A percentile compares a stretch with the other conserved stretches of the same genome.
Evolutionary conservation across 23 tunicate species (phyloP).

Genomic region (Halocynthia aurantium): DNA sequence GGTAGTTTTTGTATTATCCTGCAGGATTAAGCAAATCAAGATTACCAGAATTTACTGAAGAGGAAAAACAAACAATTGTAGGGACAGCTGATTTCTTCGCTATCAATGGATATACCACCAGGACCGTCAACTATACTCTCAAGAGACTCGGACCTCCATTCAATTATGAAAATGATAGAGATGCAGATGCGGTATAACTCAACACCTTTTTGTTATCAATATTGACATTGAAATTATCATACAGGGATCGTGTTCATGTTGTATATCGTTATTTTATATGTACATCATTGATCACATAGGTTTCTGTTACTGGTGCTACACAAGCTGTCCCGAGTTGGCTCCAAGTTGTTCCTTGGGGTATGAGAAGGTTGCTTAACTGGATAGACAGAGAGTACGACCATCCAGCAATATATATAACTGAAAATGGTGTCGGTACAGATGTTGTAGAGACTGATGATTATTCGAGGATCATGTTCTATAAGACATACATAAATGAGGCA

Average conservation of each 20-base stretch:
- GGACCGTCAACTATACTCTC: constrained; percentile 37
- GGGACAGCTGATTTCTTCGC: constrained; percentile 86
- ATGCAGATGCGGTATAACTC: constrained; percentile 59
- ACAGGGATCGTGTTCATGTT: not conserved
- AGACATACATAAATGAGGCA: constrained; percentile 91
- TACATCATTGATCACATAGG: constrained; percentile 20
- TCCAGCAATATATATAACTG: constrained; percentile 89
- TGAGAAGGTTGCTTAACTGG: constrained; percentile 87
- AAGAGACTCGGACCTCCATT: constrained; percentile 24
- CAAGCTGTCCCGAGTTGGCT: constrained; percentile 93
- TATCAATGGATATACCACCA: constrained; percentile 77
- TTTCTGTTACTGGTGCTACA: constrained; percentile 60
- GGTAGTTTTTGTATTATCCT: not conserved
- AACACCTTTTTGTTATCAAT: not conserved
- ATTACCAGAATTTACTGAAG: constrained; percentile 85
- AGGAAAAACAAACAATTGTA: constrained; percentile 68
- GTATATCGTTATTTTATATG: not conserved
- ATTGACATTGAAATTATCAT: not conserved
- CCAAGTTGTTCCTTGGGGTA: constrained; percentile 92
- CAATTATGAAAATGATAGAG: constrained; percentile 66
- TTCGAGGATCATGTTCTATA: constrained; percentile 52
- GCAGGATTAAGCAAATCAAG: constrained; percentile 52
- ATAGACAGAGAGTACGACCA: constrained; percentile 67
- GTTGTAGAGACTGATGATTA: constrained; percentile 71
- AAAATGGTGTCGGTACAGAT: constrained; percentile 93